Percentiles rank a stretch among this genome's conserved stretches.
Conservation (phyloP, 2,888 invertebrate species). For the Mythimna lalbum region DNA sequence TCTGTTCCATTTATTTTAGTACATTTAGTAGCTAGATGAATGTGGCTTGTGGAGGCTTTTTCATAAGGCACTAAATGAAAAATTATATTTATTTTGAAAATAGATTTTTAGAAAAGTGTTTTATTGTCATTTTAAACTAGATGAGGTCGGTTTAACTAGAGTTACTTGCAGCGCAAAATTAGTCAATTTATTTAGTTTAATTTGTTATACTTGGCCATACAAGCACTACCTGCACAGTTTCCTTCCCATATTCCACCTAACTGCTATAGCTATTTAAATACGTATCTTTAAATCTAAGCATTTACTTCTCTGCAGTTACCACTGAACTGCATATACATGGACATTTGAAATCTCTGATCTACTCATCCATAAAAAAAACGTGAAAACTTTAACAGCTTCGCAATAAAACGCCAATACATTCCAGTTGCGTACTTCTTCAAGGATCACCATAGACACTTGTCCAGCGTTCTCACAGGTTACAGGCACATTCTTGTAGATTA, state of each 20-base stretch:
- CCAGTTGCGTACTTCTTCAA: slow-evolving; percentile 25
- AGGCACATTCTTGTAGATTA: slow-evolving; percentile 45
- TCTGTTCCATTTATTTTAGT: background rate
- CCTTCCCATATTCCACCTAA: slow-evolving; percentile 18
- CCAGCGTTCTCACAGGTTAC: slow-evolving; percentile 50
- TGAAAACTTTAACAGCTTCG: slow-evolving; percentile 25
- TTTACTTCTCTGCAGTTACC: slow-evolving; percentile 13
- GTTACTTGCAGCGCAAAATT: background rate
- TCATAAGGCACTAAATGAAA: no score
- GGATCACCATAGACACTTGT: slow-evolving; percentile 53
- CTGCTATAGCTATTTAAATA: slow-evolving; percentile 10
- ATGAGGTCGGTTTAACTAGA: background rate
- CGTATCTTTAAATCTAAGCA: slow-evolving; percentile 34
- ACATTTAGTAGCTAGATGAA: no score
- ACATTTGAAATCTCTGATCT: slow-evolving; percentile 49
- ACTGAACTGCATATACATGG: slow-evolving; percentile 31
- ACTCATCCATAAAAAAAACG: slow-evolving; percentile 35
- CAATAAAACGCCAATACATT: slow-evolving; percentile 41
- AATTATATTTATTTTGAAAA: no score
- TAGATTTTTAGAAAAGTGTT: no score
- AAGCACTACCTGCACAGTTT: background rate
- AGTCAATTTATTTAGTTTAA: background rate
- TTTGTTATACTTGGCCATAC: background rate
- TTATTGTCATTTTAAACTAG: no score
- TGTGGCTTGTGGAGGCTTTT: no score